phyloP scores from a whole-genome alignment of 1,140 invertebrate species.

The Laupala kohalensis region DNA sequence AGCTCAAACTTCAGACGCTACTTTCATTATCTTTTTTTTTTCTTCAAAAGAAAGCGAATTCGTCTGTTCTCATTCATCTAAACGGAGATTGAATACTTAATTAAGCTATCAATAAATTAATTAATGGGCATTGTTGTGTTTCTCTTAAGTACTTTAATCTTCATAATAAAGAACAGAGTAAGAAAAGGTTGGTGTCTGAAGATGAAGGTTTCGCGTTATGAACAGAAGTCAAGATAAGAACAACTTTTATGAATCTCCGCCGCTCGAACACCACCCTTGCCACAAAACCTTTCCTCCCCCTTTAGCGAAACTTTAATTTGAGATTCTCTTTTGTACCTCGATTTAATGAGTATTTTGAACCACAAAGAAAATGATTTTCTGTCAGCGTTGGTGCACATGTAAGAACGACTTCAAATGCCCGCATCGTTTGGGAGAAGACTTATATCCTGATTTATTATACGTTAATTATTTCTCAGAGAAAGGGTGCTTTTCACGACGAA shows the following conservation, averaged over 20 bases:
- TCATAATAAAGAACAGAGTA: not conserved
- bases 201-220: not conserved
- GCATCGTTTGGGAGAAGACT: not conserved
- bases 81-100: not conserved
- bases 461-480: not conserved
- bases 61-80: not conserved
- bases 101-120: not conserved
- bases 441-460: not conserved
- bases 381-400: not conserved
- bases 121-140: not conserved
- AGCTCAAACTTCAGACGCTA: not conserved
- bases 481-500: not conserved
- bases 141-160: not conserved
- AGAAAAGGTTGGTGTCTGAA: not conserved
- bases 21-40: not conserved
- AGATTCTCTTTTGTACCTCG: not conserved
- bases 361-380: not conserved
- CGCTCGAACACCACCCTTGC: not conserved
- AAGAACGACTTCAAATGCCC: not conserved
- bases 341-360: not conserved
- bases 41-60: not conserved
- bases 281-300: not conserved
- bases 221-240: not conserved
- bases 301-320: not conserved
- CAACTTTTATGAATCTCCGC: not conserved